Evolutionary conservation across 2,113 vertebrate genomes (phyloP).

Genomic region (Benitochromis conjunctus): DNA sequence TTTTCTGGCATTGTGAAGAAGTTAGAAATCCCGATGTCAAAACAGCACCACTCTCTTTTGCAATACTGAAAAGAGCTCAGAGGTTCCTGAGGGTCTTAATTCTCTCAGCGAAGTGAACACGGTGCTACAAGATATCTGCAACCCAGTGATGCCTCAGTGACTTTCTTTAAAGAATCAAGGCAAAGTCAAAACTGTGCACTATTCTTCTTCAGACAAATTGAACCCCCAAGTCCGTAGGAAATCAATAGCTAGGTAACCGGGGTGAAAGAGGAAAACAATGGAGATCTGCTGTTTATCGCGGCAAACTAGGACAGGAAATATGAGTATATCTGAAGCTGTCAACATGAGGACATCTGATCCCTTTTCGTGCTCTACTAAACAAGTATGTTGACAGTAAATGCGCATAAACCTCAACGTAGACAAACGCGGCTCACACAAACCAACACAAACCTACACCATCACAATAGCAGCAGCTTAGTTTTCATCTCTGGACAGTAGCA

Average conservation of each 20-base stretch:
- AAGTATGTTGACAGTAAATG: neutral
- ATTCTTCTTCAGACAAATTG: slow-evolving; percentile 5
- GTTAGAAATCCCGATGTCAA: neutral
- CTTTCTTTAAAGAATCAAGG: neutral
- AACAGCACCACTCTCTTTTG: neutral
- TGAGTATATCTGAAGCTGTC: neutral
- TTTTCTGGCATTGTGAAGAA: neutral
- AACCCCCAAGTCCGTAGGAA: slow-evolving; percentile 6
- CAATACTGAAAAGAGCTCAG: neutral
- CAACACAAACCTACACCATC: no score
- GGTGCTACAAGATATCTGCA: neutral
- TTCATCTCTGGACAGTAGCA: neutral
- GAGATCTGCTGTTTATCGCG: neutral
- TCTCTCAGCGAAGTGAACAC: neutral
- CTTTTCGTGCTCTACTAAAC: neutral
- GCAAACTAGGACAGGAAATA: neutral
- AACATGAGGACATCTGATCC: neutral
- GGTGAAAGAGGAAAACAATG: slow-evolving; percentile 2
- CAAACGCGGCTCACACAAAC: neutral
- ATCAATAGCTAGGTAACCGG: slow-evolving; percentile 18
- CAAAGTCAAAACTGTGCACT: neutral
- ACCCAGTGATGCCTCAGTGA: slow-evolving; percentile 21
- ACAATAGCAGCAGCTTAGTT: neutral
- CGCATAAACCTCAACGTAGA: neutral
- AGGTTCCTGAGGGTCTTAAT: neutral